Conservation (phyloP, 2,888 invertebrate species). For the Oligia strigilis region DNA sequence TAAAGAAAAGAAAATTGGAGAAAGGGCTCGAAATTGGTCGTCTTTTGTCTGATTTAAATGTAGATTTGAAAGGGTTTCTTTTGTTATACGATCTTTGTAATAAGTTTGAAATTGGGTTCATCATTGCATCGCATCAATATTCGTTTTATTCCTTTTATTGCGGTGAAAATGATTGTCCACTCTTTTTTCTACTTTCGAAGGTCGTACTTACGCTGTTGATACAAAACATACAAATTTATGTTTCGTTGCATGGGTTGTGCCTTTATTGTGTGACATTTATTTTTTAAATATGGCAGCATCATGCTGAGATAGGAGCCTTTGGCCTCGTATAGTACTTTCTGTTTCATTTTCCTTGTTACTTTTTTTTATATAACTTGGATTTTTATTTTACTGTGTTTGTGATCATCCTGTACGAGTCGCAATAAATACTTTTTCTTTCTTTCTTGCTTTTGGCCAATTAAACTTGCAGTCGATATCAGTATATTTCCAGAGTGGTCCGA, state of each 20-base stretch:
- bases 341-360: no score
- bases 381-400: no score
- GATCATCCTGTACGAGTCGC: no score
- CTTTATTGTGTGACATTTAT: no score
- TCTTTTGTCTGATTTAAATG: constrained; percentile 36
- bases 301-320: no score
- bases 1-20: constrained; percentile 26
- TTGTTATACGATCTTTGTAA: constrained; percentile 19
- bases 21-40: constrained; percentile 31
- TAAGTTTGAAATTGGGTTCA: constrained; percentile 17
- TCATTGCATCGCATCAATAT: constrained; percentile 1
- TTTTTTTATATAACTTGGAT: no score
- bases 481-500: background rate
- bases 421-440: background rate
- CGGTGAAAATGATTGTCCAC: background rate
- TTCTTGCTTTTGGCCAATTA: background rate
- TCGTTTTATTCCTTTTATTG: background rate
- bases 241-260: background rate
- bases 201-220: background rate
- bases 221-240: background rate
- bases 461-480: background rate
- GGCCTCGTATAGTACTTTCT: no score
- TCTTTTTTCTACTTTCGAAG: background rate
- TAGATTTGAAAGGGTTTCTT: constrained; percentile 7
- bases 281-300: no score